These are phyloP conservation scores for Malacoraja senta DNA, from an alignment of 2,797 vertebrate species.

Conservation along the genomic window DNA sequence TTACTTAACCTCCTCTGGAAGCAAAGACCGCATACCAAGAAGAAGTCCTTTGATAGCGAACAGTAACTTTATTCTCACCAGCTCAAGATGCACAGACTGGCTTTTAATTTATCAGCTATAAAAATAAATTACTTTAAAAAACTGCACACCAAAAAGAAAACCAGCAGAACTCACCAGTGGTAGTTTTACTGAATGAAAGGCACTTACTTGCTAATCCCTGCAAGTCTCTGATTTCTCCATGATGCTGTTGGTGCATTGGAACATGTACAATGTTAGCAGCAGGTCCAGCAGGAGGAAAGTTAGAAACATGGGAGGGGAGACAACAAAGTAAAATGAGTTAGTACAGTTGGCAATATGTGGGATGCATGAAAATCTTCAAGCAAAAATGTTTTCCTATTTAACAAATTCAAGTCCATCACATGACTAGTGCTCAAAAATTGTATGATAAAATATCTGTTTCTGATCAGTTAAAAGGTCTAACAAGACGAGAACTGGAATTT, in stretches of 20 bases:
- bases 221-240: slow-evolving; percentile 83
- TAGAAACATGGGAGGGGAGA: slow-evolving; percentile 18
- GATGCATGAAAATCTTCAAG: neutral
- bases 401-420: neutral
- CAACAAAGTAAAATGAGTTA: neutral
- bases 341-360: neutral
- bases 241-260: slow-evolving; percentile 61
- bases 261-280: neutral
- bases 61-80: too few species aligned
- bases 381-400: neutral
- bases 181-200: slow-evolving; percentile 41
- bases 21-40: neutral
- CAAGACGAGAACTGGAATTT: too few species aligned
- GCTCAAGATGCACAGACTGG: too few species aligned
- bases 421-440: neutral
- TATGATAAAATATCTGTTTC: neutral
- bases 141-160: neutral
- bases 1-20: neutral
- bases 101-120: neutral
- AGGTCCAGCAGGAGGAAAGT: neutral
- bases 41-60: neutral
- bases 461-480: neutral
- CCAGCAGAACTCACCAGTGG: neutral
- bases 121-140: neutral
- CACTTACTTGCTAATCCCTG: slow-evolving; percentile 81